A percentile compares a stretch with the other conserved stretches of the same genome.
Conservation (phyloP, 92 coral and sea anemone genomes). For the Desmophyllum pertusum region DNA sequence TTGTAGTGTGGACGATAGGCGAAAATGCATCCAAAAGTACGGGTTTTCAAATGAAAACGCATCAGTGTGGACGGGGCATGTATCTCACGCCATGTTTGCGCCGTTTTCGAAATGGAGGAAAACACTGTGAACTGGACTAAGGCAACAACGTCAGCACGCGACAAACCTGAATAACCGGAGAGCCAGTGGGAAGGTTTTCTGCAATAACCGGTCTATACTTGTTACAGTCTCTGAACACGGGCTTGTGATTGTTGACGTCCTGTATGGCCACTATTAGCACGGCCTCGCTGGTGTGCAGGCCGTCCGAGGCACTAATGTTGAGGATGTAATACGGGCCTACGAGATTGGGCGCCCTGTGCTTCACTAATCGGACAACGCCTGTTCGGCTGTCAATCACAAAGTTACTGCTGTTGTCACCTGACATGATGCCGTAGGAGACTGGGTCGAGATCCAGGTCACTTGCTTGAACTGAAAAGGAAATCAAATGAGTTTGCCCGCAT, state of each 20-base stretch:
- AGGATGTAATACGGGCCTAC: conserved; percentile 79
- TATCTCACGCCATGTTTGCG: no score
- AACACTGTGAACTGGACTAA: no score
- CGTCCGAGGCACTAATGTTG: conserved; percentile 92
- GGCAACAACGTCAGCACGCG: background rate
- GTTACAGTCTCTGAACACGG: conserved; percentile 82
- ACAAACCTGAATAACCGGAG: conserved; percentile 75
- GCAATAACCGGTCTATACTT: conserved; percentile 77
- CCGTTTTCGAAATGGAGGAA: no score
- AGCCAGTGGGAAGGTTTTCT: conserved; percentile 70
- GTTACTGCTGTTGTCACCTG: conserved; percentile 86
- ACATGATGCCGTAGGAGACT: conserved; percentile 81
- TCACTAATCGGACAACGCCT: conserved; percentile 80
- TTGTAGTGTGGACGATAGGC: no score
- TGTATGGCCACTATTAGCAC: conserved; percentile 76
- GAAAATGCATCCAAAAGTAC: no score
- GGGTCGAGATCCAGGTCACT: conserved; percentile 81
- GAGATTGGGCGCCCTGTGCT: conserved; percentile 55
- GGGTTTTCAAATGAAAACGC: no score
- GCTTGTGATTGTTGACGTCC: conserved; percentile 93
- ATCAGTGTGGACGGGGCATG: no score
- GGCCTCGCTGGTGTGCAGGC: conserved; percentile 76
- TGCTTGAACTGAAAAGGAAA: conserved; percentile 81
- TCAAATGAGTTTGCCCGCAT: background rate
- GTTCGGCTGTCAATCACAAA: conserved; percentile 82